Evolutionary conservation across 2,888 invertebrate genomes (phyloP), one percentile per base, ranked within the genome.

Genomic region (Tipula unca): DNA sequence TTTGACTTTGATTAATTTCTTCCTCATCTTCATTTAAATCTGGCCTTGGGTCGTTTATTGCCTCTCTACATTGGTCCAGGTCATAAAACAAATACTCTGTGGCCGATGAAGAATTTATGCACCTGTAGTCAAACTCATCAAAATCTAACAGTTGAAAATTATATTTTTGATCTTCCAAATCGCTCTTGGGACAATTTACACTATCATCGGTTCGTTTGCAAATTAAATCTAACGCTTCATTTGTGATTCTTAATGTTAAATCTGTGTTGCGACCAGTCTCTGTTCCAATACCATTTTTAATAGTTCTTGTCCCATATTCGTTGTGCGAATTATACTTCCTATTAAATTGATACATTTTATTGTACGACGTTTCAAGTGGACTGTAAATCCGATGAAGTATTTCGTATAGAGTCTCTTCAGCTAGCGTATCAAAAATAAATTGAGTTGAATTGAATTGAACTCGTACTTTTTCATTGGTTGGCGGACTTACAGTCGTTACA

Each of bases 121-220:
- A 91, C 88, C 89, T 89, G 86, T 91, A 91, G 32, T 89, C 88
- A 13, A 88, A 88, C 1, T 89, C 89, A 20, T 89, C 88, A 86
- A 90, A 90, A 87, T 91, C 91, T 3, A 91, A 86, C 25, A 91
- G 85, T 83, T 89, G 90, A 86, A 91, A 89, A 0, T 86, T 84
- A 85, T 87, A 88, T 84, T 87, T 86, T 1, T 86, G 54, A 1
- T 42, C 17, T 83, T 35, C 6, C 6, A 32, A 6, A 83, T 83
- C n/a, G 3, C 32, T n/a, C 8, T 35, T 32, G n/a, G 83, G n/a
- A 2, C 35, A 29, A 83, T 83, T 32, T n/a, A 32, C 2, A 35
- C 3, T 17, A 17, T 83, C 29, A 32, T 83, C 83, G 69, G 69
- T 69, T 8, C 69, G 69, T 69, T 69, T 69, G 3, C 69, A 69